Base-by-base conservation (phyloP, 1,140 invertebrate species). In the Phthorimaea operculella region DNA sequence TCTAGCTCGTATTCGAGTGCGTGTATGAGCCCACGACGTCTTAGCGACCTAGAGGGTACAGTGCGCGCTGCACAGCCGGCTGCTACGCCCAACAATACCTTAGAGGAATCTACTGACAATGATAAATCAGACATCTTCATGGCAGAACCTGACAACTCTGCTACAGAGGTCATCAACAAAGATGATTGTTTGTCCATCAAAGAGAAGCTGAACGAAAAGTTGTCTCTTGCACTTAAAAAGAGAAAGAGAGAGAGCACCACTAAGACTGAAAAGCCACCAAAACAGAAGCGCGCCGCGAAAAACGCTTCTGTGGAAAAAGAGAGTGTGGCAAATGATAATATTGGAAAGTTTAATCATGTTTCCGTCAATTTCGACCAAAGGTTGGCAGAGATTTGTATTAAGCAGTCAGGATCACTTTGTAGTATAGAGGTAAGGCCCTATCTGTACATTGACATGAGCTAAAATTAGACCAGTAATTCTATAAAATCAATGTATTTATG, bases 1-100 rank as follows among this genome's bases (percentile, higher is more conserved):
- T 93, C 92, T 52, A 94, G 92, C 72, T 94, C 92, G 11, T 93
- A 92, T 76, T 94, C 93, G 0, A 93, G 92, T 73, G 89, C 89
- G 2, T 85, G 85, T 53, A 81, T 87, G 73, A 86, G 84, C 57
- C 84, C 85, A 0, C 63, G 79, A 5, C 72, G 83, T 0, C 58
- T 85, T 9, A 85, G 79, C 66, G 82, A 85, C 72, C 72, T 81
- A 6, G 82, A 85, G 8, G 55, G 63, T 15, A 51, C 50, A 12
- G 15, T 47, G 14, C 62, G 69, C 59, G 66, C 42, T 52, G 50
- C 34, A 16, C 51, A 55, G 14, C 47, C 58, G 34, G 15, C 50
- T 56, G 36, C 44, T 15, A 16, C 44, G 3, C 10, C 10, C 3
- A 39, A 39, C 36, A n/a, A 39, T 5, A 47, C 8, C 1, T 16